Evolutionary conservation across 1,140 invertebrate genomes (phyloP).

Genomic region (Muscidifurax raptorellus): DNA sequence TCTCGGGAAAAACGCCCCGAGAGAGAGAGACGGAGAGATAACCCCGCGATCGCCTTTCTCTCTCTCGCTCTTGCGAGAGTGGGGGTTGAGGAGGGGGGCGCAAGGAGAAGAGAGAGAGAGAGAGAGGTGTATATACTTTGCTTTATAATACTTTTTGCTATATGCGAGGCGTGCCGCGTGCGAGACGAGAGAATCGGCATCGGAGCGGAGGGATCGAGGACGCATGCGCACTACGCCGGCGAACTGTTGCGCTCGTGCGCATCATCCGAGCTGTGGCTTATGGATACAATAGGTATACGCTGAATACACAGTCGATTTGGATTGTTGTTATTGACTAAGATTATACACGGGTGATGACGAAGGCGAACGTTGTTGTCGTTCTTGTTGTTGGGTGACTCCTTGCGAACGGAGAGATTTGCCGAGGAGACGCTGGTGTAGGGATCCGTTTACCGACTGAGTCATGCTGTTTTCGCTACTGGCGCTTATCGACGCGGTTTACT

Average conservation of each 20-base stretch:
- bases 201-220: slow-evolving; percentile 26
- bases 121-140: neutral
- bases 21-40: slow-evolving; percentile 24
- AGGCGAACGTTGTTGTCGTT: neutral
- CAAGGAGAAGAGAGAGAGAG: slow-evolving; percentile 14
- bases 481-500: neutral
- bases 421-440: no score
- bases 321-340: neutral
- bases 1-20: slow-evolving; percentile 49
- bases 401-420: no score
- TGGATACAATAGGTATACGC: no score
- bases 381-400: neutral
- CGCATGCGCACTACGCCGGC: slow-evolving; percentile 56
- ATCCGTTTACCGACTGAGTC: neutral
- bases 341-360: neutral
- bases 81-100: neutral
- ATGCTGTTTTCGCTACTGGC: neutral
- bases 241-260: slow-evolving; percentile 29
- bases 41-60: neutral
- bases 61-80: neutral
- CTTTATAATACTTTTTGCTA: neutral
- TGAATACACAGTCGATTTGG: neutral
- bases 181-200: no score
- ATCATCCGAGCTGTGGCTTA: no score
- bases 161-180: slow-evolving; percentile 34